A percentile compares a stretch with the other conserved stretches of the same genome.
Conservation (phyloP, 1,140 invertebrate genomes). For the Propsilocerus akamusi region DNA sequence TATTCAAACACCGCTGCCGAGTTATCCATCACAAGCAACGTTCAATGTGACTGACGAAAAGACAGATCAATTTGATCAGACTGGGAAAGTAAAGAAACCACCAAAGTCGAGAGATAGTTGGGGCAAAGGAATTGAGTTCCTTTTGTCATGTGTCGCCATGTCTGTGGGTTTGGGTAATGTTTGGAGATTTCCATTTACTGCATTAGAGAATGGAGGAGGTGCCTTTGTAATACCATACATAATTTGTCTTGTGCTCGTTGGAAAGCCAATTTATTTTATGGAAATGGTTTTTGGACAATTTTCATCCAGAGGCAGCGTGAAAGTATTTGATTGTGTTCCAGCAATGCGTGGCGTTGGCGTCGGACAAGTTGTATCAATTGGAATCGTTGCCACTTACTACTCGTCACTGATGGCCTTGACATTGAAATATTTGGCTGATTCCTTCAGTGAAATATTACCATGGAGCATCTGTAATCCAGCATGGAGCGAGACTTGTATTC, state of each 20-base stretch:
- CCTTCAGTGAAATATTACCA: conserved; percentile 38
- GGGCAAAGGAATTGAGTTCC: background rate
- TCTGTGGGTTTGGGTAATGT: conserved; percentile 32
- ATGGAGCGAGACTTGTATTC: conserved; percentile 31
- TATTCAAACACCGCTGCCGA: too few relatives aligned
- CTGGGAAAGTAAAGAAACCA: background rate
- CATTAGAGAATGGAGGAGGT: conserved; percentile 27
- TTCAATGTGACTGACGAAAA: background rate
- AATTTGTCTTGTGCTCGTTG: background rate
- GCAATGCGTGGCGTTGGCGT: conserved; percentile 47
- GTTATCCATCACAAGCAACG: too few relatives aligned
- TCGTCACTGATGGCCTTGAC: conserved; percentile 52
- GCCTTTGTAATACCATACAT: conserved; percentile 21
- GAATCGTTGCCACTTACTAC: conserved; percentile 51
- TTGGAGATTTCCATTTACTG: conserved; percentile 30
- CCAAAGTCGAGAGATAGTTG: background rate
- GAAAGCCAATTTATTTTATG: background rate
- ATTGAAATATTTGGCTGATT: conserved; percentile 42
- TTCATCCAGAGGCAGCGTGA: background rate
- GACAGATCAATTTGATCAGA: background rate
- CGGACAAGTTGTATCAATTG: conserved; percentile 49
- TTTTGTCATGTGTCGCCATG: conserved; percentile 27
- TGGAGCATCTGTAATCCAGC: conserved; percentile 43
- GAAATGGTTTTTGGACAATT: conserved; percentile 3
- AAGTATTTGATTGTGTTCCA: conserved; percentile 3